These are phyloP conservation scores for Homarus americanus DNA, from an alignment of 1,140 invertebrate species.

Conservation along the genomic window DNA sequence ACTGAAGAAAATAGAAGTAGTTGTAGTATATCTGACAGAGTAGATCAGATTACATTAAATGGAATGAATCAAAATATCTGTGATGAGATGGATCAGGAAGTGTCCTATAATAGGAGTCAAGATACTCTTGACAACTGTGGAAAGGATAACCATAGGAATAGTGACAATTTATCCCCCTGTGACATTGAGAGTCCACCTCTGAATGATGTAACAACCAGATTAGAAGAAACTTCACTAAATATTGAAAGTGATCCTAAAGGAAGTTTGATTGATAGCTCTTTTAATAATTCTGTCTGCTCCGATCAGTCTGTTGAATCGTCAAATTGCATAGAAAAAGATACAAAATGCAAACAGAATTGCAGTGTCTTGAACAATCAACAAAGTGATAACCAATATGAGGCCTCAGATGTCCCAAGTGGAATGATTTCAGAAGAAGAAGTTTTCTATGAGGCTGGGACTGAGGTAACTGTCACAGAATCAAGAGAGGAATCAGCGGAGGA, in stretches of 20 bases:
- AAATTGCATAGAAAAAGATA: background rate
- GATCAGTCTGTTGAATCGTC: background rate
- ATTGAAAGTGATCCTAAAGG: background rate
- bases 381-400: background rate
- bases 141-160: background rate
- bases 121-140: background rate
- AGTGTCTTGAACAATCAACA: background rate
- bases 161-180: background rate
- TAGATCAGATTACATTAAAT: background rate
- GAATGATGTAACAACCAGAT: background rate
- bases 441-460: background rate
- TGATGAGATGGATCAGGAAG: slow-evolving; percentile 1
- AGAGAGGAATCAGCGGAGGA: slow-evolving; percentile 18
- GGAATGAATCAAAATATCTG: slow-evolving; percentile 5
- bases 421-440: slow-evolving; percentile 23
- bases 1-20: background rate
- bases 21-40: slow-evolving; percentile 5
- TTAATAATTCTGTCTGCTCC: background rate
- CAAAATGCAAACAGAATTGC: background rate
- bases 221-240: background rate
- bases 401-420: background rate
- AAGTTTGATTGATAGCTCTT: background rate
- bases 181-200: background rate
- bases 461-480: background rate
- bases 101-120: background rate